Evolutionary conservation across 2,888 invertebrate genomes (phyloP).

Genomic region (Pristionchus exspectatus): DNA sequence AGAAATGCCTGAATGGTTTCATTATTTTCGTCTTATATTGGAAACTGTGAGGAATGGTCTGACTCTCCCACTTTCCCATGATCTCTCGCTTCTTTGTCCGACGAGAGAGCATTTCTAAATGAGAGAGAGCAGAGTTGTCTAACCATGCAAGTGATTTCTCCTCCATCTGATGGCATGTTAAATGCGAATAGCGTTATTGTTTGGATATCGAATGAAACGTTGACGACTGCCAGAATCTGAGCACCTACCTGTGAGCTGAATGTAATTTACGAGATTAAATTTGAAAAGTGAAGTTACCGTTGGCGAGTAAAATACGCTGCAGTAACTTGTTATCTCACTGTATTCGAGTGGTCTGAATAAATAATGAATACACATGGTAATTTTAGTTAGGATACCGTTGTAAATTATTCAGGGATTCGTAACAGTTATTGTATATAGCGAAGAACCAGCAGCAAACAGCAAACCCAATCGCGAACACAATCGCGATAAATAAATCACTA

Average conservation of each 20-base stretch:
- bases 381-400: background rate
- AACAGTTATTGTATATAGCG: background rate
- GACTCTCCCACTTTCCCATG: too few species aligned
- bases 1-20: background rate
- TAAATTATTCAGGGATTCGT: background rate
- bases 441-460: background rate
- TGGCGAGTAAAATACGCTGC: background rate
- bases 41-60: too few species aligned
- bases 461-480: background rate
- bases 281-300: background rate
- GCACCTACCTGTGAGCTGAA: background rate
- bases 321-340: background rate
- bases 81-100: too few species aligned
- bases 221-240: background rate
- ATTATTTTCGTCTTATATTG: too few species aligned
- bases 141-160: background rate
- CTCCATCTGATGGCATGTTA: background rate
- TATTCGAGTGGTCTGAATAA: background rate
- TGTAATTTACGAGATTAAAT: too few species aligned
- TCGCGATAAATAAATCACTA: background rate
- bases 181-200: background rate
- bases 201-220: background rate
- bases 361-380: background rate
- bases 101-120: too few species aligned
- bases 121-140: background rate